phyloP scores from a whole-genome alignment of 2,888 invertebrate genomes.

The Tetanocera ferruginea region DNA sequence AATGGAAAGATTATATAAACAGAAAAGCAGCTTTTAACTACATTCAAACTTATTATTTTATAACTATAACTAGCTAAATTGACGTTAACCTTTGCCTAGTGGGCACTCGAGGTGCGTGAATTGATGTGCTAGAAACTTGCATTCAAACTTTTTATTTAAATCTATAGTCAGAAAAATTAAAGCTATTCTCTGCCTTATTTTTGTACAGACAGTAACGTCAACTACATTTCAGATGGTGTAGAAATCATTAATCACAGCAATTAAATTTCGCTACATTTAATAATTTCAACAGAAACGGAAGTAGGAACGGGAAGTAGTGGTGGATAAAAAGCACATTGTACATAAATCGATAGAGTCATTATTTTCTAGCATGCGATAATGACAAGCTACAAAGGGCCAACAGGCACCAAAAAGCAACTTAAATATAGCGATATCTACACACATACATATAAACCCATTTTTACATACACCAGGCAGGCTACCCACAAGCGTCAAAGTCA shows the following conservation, averaged over 20 bases:
- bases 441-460: not conserved
- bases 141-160: no score
- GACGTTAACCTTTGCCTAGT: no score
- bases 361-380: not conserved
- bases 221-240: not conserved
- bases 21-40: no score
- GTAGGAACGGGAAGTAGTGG: not conserved
- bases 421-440: not conserved
- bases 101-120: no score
- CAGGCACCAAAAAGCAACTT: not conserved
- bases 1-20: no score
- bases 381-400: not conserved
- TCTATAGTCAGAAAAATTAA: not conserved
- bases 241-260: not conserved
- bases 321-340: not conserved
- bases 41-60: no score
- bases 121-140: no score
- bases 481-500: no score
- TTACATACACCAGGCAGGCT: not conserved
- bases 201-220: not conserved
- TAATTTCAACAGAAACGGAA: not conserved
- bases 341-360: no score
- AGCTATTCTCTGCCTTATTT: not conserved
- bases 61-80: no score
- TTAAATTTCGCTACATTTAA: constrained; percentile 3